phyloP scores from a whole-genome alignment of 1,140 invertebrate genomes.

The Paraescarpia echinospica region DNA sequence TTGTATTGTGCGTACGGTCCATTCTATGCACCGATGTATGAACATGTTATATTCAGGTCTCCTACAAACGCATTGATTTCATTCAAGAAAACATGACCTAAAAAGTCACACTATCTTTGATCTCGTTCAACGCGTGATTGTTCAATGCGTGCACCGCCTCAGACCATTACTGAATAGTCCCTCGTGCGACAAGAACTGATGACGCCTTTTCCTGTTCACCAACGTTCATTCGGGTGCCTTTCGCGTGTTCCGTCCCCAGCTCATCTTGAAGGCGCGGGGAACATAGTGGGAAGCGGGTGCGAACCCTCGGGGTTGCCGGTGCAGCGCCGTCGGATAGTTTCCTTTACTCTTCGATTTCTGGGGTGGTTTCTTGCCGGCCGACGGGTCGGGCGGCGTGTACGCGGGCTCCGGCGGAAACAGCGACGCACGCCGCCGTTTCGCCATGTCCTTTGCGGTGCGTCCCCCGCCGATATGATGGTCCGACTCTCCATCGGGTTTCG shows the following conservation, averaged over 20 bases:
- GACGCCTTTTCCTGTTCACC: background rate
- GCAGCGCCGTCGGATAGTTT: background rate
- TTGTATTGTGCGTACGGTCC: background rate
- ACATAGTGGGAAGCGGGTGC: slow-evolving; percentile 19
- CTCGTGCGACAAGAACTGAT: background rate
- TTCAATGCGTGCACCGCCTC: background rate
- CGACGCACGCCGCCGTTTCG: background rate
- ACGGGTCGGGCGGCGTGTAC: background rate
- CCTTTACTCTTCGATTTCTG: background rate
- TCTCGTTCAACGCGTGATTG: no score
- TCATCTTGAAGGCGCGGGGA: background rate
- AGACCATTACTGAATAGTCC: background rate
- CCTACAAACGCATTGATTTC: background rate
- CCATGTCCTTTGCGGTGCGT: slow-evolving; percentile 1
- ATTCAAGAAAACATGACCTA: background rate
- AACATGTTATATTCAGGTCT: background rate
- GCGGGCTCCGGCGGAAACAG: background rate
- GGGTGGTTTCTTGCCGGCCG: background rate
- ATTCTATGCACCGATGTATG: background rate
- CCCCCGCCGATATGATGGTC: background rate
- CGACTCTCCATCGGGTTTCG: background rate
- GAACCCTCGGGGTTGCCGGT: background rate
- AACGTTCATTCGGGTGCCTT: background rate
- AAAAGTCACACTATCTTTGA: background rate
- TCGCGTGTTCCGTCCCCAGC: background rate